Evolutionary conservation across 2,888 invertebrate genomes (phyloP).

Genomic region (Eristalis arbustorum): DNA sequence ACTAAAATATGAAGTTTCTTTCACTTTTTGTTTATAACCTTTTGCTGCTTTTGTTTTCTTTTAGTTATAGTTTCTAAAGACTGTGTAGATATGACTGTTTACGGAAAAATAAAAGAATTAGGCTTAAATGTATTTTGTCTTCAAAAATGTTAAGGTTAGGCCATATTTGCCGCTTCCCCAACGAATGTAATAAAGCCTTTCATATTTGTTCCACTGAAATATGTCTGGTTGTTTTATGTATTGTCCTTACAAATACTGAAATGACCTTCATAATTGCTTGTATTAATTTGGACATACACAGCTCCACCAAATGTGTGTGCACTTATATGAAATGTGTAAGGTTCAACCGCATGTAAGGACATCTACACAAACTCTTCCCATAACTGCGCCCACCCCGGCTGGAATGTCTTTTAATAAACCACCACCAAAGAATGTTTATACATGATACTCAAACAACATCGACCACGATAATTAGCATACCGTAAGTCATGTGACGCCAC

Average conservation of each 20-base stretch:
- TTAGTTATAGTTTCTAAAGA: too few relatives aligned
- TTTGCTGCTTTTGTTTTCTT: too few relatives aligned
- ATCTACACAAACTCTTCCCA: not conserved
- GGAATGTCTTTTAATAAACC: not conserved
- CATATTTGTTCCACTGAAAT: too few relatives aligned
- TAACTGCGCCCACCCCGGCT: not conserved
- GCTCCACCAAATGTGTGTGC: not conserved
- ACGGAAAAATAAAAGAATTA: too few relatives aligned
- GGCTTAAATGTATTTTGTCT: too few relatives aligned
- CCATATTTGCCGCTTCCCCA: too few relatives aligned
- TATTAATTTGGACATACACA: not conserved
- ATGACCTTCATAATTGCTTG: not conserved
- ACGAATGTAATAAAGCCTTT: too few relatives aligned
- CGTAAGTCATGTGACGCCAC: slow-evolving; percentile 36
- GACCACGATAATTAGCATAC: slow-evolving; percentile 45
- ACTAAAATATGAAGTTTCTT: too few relatives aligned
- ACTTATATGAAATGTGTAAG: not conserved
- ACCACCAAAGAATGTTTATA: slow-evolving; percentile 21
- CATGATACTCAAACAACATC: slow-evolving; percentile 25
- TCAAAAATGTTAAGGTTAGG: too few relatives aligned
- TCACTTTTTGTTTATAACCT: too few relatives aligned
- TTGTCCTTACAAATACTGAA: not conserved
- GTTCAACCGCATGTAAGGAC: not conserved
- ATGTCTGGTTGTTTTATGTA: not conserved
- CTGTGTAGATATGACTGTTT: too few relatives aligned